A percentile compares a stretch with the other conserved stretches of the same genome.
phyloP scores from a whole-genome alignment of 2,113 vertebrate genomes.

The Pedetes capensis region DNA sequence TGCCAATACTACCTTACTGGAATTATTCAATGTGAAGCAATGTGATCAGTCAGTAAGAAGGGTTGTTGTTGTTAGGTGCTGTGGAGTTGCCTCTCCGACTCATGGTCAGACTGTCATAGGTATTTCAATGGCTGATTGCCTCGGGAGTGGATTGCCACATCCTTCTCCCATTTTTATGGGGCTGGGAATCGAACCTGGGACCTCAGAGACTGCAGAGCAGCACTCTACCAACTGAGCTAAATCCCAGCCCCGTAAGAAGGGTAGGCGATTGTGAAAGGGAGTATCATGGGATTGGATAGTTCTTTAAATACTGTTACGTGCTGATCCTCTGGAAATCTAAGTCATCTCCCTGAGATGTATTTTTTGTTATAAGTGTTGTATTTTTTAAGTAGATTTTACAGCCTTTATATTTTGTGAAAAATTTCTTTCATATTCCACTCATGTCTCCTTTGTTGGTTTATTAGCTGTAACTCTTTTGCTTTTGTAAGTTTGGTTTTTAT shows the following conservation, averaged over 20 bases:
- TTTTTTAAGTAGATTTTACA: background rate
- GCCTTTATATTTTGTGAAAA: background rate
- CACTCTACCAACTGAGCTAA: too few species aligned
- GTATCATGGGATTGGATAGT: background rate
- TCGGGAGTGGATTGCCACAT: too few species aligned
- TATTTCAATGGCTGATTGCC: too few species aligned
- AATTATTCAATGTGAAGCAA: background rate
- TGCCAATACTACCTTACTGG: background rate
- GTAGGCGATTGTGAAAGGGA: too few species aligned
- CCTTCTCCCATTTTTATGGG: too few species aligned
- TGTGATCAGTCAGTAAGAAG: background rate
- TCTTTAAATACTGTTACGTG: background rate
- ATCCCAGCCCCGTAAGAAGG: too few species aligned
- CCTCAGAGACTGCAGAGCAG: too few species aligned
- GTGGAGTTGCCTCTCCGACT: too few species aligned
- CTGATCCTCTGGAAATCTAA: background rate
- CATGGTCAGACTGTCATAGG: too few species aligned
- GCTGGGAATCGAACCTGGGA: too few species aligned
- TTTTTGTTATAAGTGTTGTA: background rate
- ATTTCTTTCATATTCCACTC: background rate
- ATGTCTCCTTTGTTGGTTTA: background rate
- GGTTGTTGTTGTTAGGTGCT: too few species aligned
- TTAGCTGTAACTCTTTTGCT: background rate
- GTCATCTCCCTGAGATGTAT: background rate
- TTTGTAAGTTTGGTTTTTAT: background rate